Base-by-base conservation (phyloP, 2,888 invertebrate genomes). In the Osmoderma eremita region DNA sequence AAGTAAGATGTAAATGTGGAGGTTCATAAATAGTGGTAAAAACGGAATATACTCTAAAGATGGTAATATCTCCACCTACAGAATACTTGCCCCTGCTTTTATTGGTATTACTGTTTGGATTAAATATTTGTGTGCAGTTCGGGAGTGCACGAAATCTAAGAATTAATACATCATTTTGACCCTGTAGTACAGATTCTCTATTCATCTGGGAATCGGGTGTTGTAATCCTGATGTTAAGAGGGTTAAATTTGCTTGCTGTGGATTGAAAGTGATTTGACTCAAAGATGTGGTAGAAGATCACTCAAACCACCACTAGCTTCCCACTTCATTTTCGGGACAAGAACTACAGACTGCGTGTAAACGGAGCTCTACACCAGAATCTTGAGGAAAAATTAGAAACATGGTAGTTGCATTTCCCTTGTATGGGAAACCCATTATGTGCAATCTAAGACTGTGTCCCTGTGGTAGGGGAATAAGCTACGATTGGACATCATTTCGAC, bases 241-340 rank as follows among this genome's bases (percentile, higher is more conserved):
- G 0, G 89, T 90, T 54, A 94, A 86, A 80, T 93, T 91, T 0
- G 91, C 89, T 58, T 81, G 77, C 0, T 71, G 71, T 0, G 86
- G 85, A 67, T 84, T 78, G 77, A 94, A 68, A 94, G 82, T 0
- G 89, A 84, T 1, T 78, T 77, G 0, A 92, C 77, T 0, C 91
- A 91, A 65, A 93, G 77, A 1, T 79, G 76, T 70, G 85, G 79
- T 2, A 93, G 80, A 0, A 87, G 75, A 0, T 82, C 70, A 65
- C 85, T 87, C 45, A 93, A 78, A 71, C 86, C 84, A 1, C 87
- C 73, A 0, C 84, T 86, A 51, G 84, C 87, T 69, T 87, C 85
- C 1, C 94, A 80, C 72, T 89, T 87, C 89, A 94, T 90, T 78
- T 90, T 91, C 0, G 93, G 93, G 38, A 90, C 84, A 38, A 88